Base-by-base conservation (phyloP, 2,113 vertebrate species). In the Notothenia rossii region DNA sequence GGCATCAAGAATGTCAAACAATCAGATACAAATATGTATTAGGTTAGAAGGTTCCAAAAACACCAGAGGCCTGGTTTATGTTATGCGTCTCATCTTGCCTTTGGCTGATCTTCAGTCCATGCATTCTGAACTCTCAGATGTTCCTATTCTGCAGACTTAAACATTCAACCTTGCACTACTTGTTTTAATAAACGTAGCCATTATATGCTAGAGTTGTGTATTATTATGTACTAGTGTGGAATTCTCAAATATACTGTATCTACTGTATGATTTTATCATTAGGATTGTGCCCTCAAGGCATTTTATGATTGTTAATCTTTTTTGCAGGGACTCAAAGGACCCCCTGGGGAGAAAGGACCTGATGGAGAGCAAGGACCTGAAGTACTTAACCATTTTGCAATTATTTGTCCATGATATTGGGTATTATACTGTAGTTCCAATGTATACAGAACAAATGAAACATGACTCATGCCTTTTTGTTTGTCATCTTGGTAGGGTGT, bases 341-440 rank as follows among this genome's bases (percentile, higher is more conserved):
- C 94, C 25, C 93, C 92, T 59, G 98, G 98, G 50, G 96, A 98
- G 33, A 66, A 87, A 84, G 98, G 98, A 73, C 90, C 95, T 79
- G 79, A 94, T 86, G 98, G 97, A 94, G 97, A 98, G 88, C 95
- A 90, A 73, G 98, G 98, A 14, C 80, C 79, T 86, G 97, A 98
- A 96, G 98, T 99, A 92, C n/a, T 59, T 84, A 2, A 40, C 18
- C 29, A 5, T 25, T 36, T 5, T 49, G 45, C 48, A 22, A 5
- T 48, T 29, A 1, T 3, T 69, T 20, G n/a, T 55, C n/a, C 6
- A 3, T 72, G 8, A 49, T 36, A 13, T 7, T 20, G 45, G 33
- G 8, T 10, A 17, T 58, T 40, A 40, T 7, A 40, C 36, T 40
- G 36, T 40, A 40, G 36, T 40, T 20, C 0, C 3, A 67, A 22